Base-by-base conservation (phyloP, 1,140 invertebrate species). In the Pteromalus puparum region DNA sequence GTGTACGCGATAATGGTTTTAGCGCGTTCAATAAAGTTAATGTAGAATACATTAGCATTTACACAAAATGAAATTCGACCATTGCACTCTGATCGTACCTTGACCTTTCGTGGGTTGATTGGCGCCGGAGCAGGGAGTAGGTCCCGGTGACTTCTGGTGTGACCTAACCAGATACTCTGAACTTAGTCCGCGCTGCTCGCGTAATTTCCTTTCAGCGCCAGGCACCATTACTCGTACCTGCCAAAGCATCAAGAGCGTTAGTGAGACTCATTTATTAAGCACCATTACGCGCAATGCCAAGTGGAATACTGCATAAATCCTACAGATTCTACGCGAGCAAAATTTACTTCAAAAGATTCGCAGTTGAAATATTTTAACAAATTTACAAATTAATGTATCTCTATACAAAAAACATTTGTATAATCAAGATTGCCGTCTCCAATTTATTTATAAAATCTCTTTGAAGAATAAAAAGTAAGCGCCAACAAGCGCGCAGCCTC, bases 141-240 rank as follows among this genome's bases (percentile, higher is more conserved):
- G 90, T 30, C 91, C 91, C 48, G 92, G 92, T 15, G 92, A 93
- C 80, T 93, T 93, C 85, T 92, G 92, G 88, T 92, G 92, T 53
- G 91, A 88, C 85, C 92, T 88, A 65, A 93, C 92, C 53, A 93
- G 88, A 87, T 92, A 93, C 83, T 93, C 92, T 4, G 92, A 93
- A 86, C 92, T 93, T 53, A 93, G 84, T 7, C 91, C 92, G 78
- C 89, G 89, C 76, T 94, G 94, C 86, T 94, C 94, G 15, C 94
- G 91, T 28, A 95, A 89, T 88, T 95, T 95, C 67, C 95, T 89
- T 85, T 95, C 95, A 1, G 94, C 95, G 1, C 95, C 95, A 0
- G 95, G 95, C 15, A 95, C 95, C 93, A 95, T 95, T 53, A 94
- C 94, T 81, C 94, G 92, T 10, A 95, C 94, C 94, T 92, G 73